Percentiles rank a stretch among this genome's conserved stretches.
phyloP scores from a whole-genome alignment of 2,113 vertebrate genomes.

The Pseudopodoces humilis region DNA sequence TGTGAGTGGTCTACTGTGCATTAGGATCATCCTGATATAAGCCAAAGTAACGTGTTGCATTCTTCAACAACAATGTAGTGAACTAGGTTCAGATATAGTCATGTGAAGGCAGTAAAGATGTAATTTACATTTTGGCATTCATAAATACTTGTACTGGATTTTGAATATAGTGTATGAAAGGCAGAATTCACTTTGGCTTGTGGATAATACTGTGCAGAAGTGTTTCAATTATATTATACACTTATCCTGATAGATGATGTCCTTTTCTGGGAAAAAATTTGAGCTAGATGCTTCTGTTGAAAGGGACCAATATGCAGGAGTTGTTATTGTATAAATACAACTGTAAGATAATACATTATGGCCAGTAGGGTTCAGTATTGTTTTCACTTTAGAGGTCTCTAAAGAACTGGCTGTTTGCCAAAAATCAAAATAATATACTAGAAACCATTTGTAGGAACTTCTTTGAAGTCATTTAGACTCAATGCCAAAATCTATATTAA shows the following conservation, averaged over 20 bases:
- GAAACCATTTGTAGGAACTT: background rate
- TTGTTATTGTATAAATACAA: background rate
- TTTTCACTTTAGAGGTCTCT: background rate
- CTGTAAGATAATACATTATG: background rate
- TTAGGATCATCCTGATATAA: background rate
- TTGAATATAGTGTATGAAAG: background rate
- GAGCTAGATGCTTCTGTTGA: background rate
- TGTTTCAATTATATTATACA: background rate
- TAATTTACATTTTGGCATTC: background rate
- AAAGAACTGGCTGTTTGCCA: background rate
- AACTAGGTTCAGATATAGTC: background rate
- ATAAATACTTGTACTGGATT: background rate
- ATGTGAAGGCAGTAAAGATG: background rate
- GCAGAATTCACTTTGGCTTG: background rate
- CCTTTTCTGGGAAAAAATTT: background rate
- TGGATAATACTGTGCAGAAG: background rate
- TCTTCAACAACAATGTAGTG: background rate
- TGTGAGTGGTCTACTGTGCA: background rate
- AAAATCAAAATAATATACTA: background rate
- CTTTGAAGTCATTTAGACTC: background rate
- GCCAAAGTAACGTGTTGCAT: background rate
- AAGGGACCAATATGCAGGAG: background rate
- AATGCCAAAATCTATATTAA: background rate
- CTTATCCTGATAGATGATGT: background rate
- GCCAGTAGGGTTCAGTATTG: conserved; percentile 22